These are phyloP conservation scores for Leptogaster cylindrica DNA, from an alignment of 2,888 invertebrate species.

Conservation along the genomic window DNA sequence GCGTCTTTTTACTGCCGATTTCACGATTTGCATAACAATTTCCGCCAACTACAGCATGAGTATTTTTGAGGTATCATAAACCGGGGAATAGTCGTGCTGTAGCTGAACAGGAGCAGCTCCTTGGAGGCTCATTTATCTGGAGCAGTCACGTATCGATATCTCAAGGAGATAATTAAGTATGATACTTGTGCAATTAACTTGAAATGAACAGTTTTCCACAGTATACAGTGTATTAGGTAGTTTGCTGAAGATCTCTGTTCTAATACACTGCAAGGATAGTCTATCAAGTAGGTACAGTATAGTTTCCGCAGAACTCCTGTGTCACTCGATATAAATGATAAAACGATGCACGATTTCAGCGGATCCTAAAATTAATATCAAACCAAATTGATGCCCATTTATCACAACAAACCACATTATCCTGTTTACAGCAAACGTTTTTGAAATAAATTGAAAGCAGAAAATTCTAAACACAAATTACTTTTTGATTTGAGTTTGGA, in stretches of 20 bases:
- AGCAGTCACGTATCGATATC: conserved; percentile 34
- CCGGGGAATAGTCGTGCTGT: background rate
- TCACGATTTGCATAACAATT: conserved; percentile 39
- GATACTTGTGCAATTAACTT: conserved; percentile 31
- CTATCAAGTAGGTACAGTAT: no score
- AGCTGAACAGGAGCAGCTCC: conserved; percentile 9
- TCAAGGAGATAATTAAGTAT: conserved; percentile 29
- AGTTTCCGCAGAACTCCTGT: no score
- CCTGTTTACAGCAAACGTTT: no score
- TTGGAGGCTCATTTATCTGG: conserved; percentile 25
- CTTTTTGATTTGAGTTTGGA: no score
- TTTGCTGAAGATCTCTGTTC: background rate
- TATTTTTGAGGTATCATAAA: conserved; percentile 6
- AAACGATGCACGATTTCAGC: no score
- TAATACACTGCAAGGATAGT: no score
- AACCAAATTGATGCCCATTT: no score
- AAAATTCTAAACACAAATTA: no score
- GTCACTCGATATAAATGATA: no score
- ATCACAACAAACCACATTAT: no score
- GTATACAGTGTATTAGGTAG: background rate
- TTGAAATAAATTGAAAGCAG: no score
- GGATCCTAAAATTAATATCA: no score
- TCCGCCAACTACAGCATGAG: conserved; percentile 29
- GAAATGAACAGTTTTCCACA: conserved; percentile 8
- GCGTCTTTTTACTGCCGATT: conserved; percentile 22